Conservation (phyloP, 2,797 vertebrate genomes). For the Halcyon badia region DNA sequence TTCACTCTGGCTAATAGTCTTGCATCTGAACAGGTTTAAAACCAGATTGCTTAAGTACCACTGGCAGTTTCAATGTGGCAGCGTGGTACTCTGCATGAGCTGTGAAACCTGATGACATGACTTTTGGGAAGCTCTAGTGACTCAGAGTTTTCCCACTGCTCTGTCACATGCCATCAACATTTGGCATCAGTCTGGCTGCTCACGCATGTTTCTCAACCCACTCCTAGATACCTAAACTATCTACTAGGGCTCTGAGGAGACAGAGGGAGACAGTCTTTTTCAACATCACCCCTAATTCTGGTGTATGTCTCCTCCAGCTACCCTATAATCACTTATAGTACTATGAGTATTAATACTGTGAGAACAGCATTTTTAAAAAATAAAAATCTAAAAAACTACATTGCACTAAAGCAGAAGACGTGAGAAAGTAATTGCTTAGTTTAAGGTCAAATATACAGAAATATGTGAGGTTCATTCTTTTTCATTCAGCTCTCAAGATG, state of each 20-base stretch:
- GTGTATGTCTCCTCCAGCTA: not conserved
- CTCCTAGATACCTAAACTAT: not conserved
- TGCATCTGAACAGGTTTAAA: not conserved
- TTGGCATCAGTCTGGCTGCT: not conserved
- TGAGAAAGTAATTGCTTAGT: not conserved
- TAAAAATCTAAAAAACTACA: not conserved
- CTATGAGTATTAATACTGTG: not conserved
- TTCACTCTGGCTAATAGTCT: not conserved
- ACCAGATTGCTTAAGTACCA: not conserved
- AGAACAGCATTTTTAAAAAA: not conserved
- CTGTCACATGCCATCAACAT: not conserved
- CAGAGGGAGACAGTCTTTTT: not conserved
- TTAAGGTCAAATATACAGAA: not conserved
- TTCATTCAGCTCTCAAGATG: not conserved
- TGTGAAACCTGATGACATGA: not conserved
- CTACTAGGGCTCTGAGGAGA: not conserved
- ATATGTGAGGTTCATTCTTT: not conserved
- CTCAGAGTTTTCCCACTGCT: not conserved
- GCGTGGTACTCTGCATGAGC: not conserved
- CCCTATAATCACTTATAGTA: not conserved
- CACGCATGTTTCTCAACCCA: accelerated
- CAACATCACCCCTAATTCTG: not conserved
- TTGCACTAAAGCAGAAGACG: not conserved
- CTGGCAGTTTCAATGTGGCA: not conserved
- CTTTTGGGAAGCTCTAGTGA: not conserved